phyloP scores from a whole-genome alignment of 2,888 invertebrate genomes.

The Acanthopleura granulata region DNA sequence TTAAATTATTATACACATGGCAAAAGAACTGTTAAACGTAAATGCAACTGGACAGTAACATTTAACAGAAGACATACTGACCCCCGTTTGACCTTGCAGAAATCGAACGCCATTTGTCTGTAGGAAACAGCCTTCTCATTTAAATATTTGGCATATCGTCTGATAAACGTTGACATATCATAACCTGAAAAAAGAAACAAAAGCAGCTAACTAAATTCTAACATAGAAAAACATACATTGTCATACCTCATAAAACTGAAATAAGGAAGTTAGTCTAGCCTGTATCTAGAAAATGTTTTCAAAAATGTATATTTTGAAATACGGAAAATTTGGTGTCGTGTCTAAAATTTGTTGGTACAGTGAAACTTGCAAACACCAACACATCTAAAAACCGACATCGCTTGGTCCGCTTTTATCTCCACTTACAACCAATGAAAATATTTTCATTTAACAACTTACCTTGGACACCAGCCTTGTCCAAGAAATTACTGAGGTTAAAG shows the following conservation, averaged over 20 bases:
- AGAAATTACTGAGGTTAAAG: slow-evolving; percentile 97
- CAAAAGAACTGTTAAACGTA: too few relatives aligned
- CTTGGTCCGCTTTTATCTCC: too few relatives aligned
- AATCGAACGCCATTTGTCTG: slow-evolving; percentile 98
- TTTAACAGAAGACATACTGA: slow-evolving; percentile 63
- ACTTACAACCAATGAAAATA: too few relatives aligned
- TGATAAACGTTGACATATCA: slow-evolving; percentile 99
- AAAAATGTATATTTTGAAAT: too few relatives aligned
- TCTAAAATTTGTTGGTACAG: too few relatives aligned
- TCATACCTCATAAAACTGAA: neutral
- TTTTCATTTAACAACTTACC: too few relatives aligned
- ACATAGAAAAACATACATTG: neutral
- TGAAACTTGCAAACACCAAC: too few relatives aligned
- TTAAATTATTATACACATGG: too few relatives aligned
- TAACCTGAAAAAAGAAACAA: slow-evolving; percentile 79
- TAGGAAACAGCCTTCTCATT: slow-evolving; percentile 99
- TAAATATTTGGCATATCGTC: slow-evolving; percentile 98
- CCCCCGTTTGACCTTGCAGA: slow-evolving; percentile 99
- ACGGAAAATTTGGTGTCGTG: too few relatives aligned
- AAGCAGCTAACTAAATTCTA: neutral
- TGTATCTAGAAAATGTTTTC: too few relatives aligned
- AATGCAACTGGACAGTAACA: too few relatives aligned
- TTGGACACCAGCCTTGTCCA: slow-evolving; percentile 98
- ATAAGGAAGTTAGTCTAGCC: neutral
- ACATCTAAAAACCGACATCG: too few relatives aligned